Evolutionary conservation across 1,140 invertebrate genomes (phyloP).

Genomic region (Drosophila mojavensis): DNA sequence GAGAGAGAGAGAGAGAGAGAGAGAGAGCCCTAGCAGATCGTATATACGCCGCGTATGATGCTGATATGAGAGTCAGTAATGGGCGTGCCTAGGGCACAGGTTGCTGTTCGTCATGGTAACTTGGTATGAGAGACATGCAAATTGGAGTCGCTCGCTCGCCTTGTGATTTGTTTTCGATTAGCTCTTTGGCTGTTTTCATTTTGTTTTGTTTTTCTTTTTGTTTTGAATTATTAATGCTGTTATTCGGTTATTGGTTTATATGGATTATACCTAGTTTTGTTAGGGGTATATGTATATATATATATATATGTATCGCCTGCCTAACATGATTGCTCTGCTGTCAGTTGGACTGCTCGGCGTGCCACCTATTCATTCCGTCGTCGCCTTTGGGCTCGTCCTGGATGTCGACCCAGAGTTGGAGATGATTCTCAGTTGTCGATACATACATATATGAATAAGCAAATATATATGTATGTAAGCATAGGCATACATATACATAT

Average conservation of each 20-base stretch:
- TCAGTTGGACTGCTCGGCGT: constrained; percentile 6
- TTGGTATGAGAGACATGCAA: constrained; percentile 26
- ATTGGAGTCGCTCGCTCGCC: constrained; percentile 8
- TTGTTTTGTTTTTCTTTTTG: neutral
- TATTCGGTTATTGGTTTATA: neutral
- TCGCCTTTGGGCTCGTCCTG: constrained; percentile 5
- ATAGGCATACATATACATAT: neutral
- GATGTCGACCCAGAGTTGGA: constrained; percentile 8
- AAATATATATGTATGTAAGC: no score
- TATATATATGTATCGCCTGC: neutral
- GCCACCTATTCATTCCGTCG: constrained; percentile 3
- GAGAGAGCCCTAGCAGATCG: neutral
- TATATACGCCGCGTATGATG: constrained; percentile 8
- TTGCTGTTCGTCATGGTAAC: constrained; percentile 1
- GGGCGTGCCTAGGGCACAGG: no score
- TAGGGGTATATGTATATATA: neutral
- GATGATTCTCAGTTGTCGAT: constrained; percentile 8
- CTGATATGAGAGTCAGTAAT: constrained; percentile 7
- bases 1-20: no score
- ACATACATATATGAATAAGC: neutral
- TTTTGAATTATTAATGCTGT: neutral
- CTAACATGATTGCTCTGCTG: neutral
- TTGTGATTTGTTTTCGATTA: neutral
- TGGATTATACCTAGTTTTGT: neutral
- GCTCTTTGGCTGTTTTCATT: no score